Conservation (phyloP, 1,140 invertebrate genomes). For the Leptinotarsa defecta region DNA sequence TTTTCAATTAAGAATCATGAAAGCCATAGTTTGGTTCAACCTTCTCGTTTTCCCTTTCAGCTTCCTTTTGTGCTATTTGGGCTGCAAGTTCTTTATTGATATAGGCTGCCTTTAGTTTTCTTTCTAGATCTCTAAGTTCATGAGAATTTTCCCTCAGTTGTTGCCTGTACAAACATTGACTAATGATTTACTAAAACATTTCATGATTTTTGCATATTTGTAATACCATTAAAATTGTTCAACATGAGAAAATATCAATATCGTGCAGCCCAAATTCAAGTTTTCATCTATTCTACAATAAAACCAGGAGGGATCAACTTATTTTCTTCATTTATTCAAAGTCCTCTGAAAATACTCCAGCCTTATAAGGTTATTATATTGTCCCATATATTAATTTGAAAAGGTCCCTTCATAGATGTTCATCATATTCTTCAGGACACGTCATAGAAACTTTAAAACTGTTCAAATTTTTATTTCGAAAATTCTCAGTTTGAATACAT, state of each 20-base stretch:
- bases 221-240: not conserved
- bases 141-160: conserved; percentile 51
- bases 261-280: not conserved
- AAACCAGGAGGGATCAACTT: no score
- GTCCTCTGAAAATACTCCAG: no score
- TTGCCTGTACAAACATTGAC: conserved; percentile 26
- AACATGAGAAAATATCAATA: not conserved
- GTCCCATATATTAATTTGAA: no score
- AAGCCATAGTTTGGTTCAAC: conserved; percentile 19
- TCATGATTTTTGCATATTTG: not conserved
- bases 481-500: no score
- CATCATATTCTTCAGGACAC: no score
- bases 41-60: conserved; percentile 43
- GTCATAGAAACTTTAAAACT: no score
- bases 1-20: conserved; percentile 4
- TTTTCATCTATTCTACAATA: not conserved
- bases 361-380: no score
- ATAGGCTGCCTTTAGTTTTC: conserved; percentile 55
- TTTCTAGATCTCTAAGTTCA: conserved; percentile 55
- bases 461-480: no score
- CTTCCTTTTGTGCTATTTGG: conserved; percentile 56
- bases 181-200: not conserved
- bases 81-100: conserved; percentile 53
- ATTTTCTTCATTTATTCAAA: no score
- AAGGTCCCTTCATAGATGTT: no score